Percentiles rank a stretch among this genome's conserved stretches.
phyloP scores from a whole-genome alignment of 2,113 vertebrate genomes.

The Varanus komodoensis region DNA sequence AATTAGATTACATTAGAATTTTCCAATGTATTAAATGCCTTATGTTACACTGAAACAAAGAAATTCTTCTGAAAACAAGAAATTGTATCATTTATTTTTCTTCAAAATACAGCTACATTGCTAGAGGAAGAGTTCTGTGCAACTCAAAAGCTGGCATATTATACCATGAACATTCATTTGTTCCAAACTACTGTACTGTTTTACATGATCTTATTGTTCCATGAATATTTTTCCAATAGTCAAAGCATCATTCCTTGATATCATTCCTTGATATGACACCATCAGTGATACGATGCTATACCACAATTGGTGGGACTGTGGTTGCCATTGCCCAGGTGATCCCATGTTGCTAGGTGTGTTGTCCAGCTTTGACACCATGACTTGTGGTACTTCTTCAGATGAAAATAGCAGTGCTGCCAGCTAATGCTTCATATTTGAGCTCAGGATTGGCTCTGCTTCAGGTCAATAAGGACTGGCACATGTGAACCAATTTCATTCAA shows the following conservation, averaged over 20 bases:
- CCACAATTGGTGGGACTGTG: not conserved
- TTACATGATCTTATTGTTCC: too few relatives aligned
- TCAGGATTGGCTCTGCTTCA: not conserved
- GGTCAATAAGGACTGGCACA: not conserved
- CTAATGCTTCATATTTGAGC: not conserved
- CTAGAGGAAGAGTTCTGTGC: too few relatives aligned
- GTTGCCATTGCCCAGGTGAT: not conserved
- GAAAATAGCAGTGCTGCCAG: not conserved
- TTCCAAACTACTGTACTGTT: not conserved
- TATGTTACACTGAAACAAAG: too few relatives aligned
- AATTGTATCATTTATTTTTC: too few relatives aligned
- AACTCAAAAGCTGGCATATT: too few relatives aligned
- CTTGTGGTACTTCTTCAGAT: not conserved
- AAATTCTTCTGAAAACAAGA: too few relatives aligned
- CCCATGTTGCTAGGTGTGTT: not conserved
- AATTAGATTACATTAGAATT: too few relatives aligned
- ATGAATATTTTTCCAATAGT: too few relatives aligned
- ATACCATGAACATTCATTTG: too few relatives aligned
- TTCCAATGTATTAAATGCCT: too few relatives aligned
- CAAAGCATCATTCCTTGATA: too few relatives aligned
- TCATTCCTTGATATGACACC: not conserved
- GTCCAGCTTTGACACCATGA: not conserved
- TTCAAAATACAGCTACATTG: too few relatives aligned
- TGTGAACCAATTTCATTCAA: not conserved
- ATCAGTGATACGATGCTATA: not conserved